These are phyloP conservation scores for Frieseomelitta varia DNA, from an alignment of 1,140 invertebrate genomes.

Conservation along the genomic window DNA sequence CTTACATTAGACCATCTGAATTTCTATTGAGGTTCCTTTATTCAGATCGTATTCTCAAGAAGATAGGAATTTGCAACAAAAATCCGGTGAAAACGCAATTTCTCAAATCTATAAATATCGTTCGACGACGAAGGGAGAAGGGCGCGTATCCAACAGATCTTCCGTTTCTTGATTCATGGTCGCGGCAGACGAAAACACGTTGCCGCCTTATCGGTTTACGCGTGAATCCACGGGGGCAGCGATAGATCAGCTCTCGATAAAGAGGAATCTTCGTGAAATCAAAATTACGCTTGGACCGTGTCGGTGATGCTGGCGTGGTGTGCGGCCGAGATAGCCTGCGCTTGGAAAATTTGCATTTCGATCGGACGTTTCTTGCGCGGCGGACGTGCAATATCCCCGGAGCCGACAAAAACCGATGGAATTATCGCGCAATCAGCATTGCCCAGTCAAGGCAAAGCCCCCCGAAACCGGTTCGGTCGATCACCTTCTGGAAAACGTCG, in stretches of 20 bases:
- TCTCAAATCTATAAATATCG: background rate
- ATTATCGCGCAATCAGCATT: constrained; percentile 31
- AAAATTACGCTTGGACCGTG: constrained; percentile 21
- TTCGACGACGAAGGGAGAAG: background rate
- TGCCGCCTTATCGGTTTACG: background rate
- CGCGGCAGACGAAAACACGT: background rate
- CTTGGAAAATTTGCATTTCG: constrained; percentile 41
- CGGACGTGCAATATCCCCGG: background rate
- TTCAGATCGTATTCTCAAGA: too few species aligned
- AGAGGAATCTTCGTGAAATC: constrained; percentile 32
- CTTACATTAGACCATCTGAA: too few species aligned
- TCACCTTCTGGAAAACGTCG: constrained; percentile 2
- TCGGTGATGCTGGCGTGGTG: too few species aligned
- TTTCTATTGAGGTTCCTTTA: too few species aligned
- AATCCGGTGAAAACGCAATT: too few species aligned
- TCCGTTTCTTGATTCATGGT: background rate
- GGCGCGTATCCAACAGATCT: background rate
- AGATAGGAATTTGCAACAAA: too few species aligned
- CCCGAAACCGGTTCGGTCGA: constrained; percentile 1
- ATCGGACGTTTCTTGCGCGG: constrained; percentile 26
- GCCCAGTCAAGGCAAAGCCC: constrained; percentile 9
- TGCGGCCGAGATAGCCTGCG: background rate
- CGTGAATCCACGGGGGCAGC: background rate
- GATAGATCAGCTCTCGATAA: constrained; percentile 33
- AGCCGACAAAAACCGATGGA: constrained; percentile 28